A percentile compares a stretch with the other conserved stretches of the same genome.
phyloP scores from a whole-genome alignment of 1,140 invertebrate genomes.

The Bombus superbus region DNA sequence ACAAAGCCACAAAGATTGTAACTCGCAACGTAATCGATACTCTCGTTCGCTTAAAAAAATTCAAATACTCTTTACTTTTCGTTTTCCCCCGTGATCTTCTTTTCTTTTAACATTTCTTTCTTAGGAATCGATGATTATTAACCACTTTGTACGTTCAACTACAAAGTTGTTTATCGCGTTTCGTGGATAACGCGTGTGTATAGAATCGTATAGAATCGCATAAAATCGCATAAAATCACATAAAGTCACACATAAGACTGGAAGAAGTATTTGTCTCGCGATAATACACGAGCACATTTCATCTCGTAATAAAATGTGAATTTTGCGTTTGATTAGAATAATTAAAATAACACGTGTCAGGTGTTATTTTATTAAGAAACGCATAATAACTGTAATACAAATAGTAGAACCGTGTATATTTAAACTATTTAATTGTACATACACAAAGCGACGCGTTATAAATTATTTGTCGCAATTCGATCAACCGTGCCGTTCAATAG shows the following conservation, averaged over 20 bases:
- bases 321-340: not conserved
- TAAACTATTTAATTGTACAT: conserved; percentile 51
- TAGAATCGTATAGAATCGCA: no score
- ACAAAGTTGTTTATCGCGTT: not conserved
- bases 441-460: not conserved
- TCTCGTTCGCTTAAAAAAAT: not conserved
- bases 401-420: conserved; percentile 17
- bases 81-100: not conserved
- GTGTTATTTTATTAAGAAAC: not conserved
- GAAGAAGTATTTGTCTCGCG: not conserved
- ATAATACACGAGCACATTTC: not conserved
- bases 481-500: not conserved
- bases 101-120: not conserved
- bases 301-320: not conserved
- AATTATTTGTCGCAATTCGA: conserved; percentile 14
- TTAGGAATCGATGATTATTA: not conserved
- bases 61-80: not conserved
- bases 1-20: no score
- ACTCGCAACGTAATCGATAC: not conserved
- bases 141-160: not conserved
- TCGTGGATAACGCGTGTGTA: not conserved
- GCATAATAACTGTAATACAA: conserved; percentile 43
- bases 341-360: not conserved
- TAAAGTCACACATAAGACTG: not conserved
- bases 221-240: not conserved